Base-by-base conservation (phyloP, 2,113 vertebrate species). In the Muntiacus reevesi region DNA sequence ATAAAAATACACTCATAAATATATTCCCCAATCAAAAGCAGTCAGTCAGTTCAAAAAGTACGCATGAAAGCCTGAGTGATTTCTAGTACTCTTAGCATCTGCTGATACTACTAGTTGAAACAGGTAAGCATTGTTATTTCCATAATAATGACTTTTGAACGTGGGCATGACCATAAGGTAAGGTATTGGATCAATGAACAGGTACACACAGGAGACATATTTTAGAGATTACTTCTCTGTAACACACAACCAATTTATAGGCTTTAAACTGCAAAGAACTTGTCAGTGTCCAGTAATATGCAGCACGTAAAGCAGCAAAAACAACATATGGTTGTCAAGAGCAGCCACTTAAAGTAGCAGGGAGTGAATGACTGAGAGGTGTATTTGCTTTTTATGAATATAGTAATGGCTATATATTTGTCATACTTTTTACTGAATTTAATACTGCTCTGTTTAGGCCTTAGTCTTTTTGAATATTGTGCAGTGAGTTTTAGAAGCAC, bases 131-230 rank as follows among this genome's bases (percentile, higher is more conserved):
- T 33, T 94, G 67, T 92, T 95, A 89, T 89, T 97, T 96, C 59
- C 52, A 71, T 95, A 96, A 94, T 87, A 78, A 95, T 96, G 81
- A 93, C 87, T 96, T 43, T 62, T 62, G 67, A 97, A 95, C 67
- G 43, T 62, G n/a, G 67, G 45, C n/a, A 96, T 40, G 60, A 87
- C 43, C 96, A 97, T 97, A 98, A 82, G 91, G 95, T 55, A 94
- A 96, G 45, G 79, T 28, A 83, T 57, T 96, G 91, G 94, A 95
- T 97, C 94, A 94, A 50, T 96, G 97, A 96, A 91, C 82, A 97
- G 89, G 67, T 97, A 92, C 43, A 93, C 93, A 87, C 67, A 86
- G 8, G 93, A 97, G 91, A 93, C 25, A 13, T 36, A 94, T 93
- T 86, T 96, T 97, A 88, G 95, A 94, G 88, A 93, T 91, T 93